Evolutionary conservation across 2,113 vertebrate species (phyloP).

Genomic region (Upupa epops): DNA sequence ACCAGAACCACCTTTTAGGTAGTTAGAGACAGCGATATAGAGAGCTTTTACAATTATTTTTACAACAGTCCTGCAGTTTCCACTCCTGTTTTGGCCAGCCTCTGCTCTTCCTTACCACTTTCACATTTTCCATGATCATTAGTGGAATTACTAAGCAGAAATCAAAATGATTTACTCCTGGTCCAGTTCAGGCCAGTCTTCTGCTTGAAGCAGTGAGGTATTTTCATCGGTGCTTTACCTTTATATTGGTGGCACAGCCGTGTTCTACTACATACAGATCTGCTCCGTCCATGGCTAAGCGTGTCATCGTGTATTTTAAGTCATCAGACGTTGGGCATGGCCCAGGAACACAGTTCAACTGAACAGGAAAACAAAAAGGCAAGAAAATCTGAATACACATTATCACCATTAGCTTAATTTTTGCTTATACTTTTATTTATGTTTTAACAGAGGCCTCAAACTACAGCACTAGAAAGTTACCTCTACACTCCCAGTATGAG

Average conservation of each 20-base stretch:
- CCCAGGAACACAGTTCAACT: slow-evolving; percentile 87
- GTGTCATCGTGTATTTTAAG: slow-evolving; percentile 97
- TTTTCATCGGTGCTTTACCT: too few relatives aligned
- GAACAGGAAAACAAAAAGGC: not conserved
- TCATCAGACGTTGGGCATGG: slow-evolving; percentile 92
- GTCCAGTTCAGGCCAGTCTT: not conserved
- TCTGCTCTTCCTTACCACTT: not conserved
- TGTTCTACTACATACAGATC: slow-evolving; percentile 94
- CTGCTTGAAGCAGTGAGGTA: too few relatives aligned
- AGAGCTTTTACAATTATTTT: not conserved
- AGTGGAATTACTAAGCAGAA: not conserved
- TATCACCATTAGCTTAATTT: not conserved
- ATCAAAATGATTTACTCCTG: not conserved
- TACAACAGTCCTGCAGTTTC: not conserved
- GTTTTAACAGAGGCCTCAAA: not conserved
- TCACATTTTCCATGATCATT: not conserved
- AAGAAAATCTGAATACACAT: not conserved
- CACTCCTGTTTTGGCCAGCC: not conserved
- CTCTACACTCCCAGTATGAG: not conserved
- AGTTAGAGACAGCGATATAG: too few relatives aligned
- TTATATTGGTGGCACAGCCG: slow-evolving; percentile 92
- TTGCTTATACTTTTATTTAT: not conserved
- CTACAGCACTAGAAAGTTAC: not conserved
- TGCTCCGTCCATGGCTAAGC: slow-evolving; percentile 90
- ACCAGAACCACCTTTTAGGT: too few relatives aligned